Base-by-base conservation (phyloP, 2,888 invertebrate species). In the Atherix ibis region DNA sequence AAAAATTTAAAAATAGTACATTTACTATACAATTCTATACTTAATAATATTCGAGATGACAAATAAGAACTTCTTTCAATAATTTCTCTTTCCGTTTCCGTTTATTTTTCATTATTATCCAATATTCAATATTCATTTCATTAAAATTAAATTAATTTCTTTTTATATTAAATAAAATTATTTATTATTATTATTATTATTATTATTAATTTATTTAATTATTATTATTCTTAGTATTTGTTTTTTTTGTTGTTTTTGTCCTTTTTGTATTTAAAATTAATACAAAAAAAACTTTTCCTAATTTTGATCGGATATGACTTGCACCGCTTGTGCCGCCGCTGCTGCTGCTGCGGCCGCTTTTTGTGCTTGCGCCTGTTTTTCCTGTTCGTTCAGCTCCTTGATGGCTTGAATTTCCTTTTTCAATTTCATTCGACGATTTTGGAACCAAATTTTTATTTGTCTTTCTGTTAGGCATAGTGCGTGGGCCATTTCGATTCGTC, bases 371-470 rank as follows among this genome's bases (percentile, higher is more conserved):
- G 88, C 88, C 57, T 89, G 89, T 58, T 91, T 89, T 61, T 91
- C 91, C 61, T 92, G 91, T 63, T 92, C 92, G 66, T 95, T 94
- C 55, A 94, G 69, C 66, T 94, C 94, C 64, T 92, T 92, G 67
- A 92, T 94, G 62, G 94, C 92, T 63, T 92, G 92, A 50, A 88
- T 92, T 68, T 89, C 89, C 64, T 87, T 94, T 76, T 94, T 94
- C 67, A 92, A 76, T 62, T 95, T 94, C 94, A 95, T 95, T 66
- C 94, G 76, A 57, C 94, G 74, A 69, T 94, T 94, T 66, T 92
- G 91, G 71, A 94, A 94, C 92, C 91, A 92, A 64, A 94, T 94
- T 73, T 92, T 91, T 59, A 92, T 92, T 71, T 94, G 94, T 64
- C 94, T 71, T 68, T 94, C 94, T 57, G 92, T 92, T 56, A 94